phyloP scores from a whole-genome alignment of 2,113 vertebrate genomes.

The Melozone crissalis region DNA sequence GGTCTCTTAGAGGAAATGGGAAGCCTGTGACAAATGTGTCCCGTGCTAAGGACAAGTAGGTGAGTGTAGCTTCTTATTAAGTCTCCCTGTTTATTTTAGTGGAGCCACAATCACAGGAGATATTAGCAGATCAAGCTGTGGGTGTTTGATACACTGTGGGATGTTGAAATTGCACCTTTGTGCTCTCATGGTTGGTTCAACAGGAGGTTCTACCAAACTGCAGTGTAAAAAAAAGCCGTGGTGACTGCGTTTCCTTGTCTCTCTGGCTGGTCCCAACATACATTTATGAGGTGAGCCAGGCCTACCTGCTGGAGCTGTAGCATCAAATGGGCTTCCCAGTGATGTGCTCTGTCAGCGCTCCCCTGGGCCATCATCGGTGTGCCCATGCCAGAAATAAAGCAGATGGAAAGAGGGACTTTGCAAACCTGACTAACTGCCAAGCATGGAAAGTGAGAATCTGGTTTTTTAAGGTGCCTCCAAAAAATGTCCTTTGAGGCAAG shows the following conservation, averaged over 20 bases:
- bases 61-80: not conserved
- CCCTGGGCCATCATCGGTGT: rapidly evolving
- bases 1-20: not conserved
- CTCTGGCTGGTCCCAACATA: not conserved
- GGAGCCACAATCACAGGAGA: rapidly evolving
- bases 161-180: not conserved
- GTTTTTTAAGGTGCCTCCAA: not conserved
- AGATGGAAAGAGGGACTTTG: not conserved
- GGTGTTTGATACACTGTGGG: not conserved
- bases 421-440: not conserved
- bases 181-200: not conserved
- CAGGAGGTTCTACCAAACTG: not conserved
- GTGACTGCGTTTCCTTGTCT: not conserved
- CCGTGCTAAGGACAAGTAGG: not conserved
- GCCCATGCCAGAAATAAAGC: not conserved
- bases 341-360: not conserved
- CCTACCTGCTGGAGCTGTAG: not conserved
- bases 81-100: not conserved
- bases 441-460: not conserved
- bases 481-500: not conserved
- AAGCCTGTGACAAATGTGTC: not conserved
- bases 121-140: not conserved
- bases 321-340: not conserved
- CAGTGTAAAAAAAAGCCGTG: not conserved
- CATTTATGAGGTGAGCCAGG: not conserved